Percentiles rank a stretch among this genome's conserved stretches.
These are phyloP conservation scores for Macrobrachium rosenbergii DNA, from an alignment of 1,140 invertebrate genomes.

Conservation along the genomic window DNA sequence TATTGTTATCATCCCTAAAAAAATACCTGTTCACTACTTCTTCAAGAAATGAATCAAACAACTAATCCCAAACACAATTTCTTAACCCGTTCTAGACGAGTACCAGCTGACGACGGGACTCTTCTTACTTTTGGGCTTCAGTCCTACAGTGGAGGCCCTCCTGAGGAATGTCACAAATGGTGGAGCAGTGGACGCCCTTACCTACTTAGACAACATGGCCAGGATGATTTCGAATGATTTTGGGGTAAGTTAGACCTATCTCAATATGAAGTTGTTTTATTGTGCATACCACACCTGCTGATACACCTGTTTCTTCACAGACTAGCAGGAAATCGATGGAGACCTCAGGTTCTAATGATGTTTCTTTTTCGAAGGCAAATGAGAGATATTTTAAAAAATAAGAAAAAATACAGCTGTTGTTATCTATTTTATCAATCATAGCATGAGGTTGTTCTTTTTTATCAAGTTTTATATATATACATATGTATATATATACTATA, in stretches of 20 bases:
- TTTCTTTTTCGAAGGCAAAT: too few species aligned
- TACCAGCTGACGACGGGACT: conserved; percentile 56
- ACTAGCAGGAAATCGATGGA: too few species aligned
- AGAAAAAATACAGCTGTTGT: too few species aligned
- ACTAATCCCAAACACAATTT: background rate
- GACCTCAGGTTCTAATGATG: too few species aligned
- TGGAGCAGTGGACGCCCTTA: conserved; percentile 29
- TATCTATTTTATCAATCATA: background rate
- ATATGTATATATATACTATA: background rate
- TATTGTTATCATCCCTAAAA: too few species aligned
- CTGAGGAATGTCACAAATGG: conserved; percentile 40
- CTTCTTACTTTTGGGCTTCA: conserved; percentile 57
- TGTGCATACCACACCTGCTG: too few species aligned
- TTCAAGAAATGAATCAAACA: too few species aligned
- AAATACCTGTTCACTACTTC: too few species aligned
- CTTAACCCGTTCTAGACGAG: conserved; percentile 42
- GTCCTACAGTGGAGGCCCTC: conserved; percentile 47
- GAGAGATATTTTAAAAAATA: too few species aligned
- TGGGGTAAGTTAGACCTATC: conserved; percentile 9
- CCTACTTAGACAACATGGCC: conserved; percentile 4
- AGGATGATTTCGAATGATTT: conserved; percentile 18
- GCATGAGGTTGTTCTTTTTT: background rate
- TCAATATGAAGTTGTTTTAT: too few species aligned
- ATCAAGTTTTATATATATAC: background rate
- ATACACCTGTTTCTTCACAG: too few species aligned